Evolutionary conservation across 2,797 vertebrate genomes (phyloP), one percentile per base, ranked within the genome.

Genomic region (Sternotherus odoratus): DNA sequence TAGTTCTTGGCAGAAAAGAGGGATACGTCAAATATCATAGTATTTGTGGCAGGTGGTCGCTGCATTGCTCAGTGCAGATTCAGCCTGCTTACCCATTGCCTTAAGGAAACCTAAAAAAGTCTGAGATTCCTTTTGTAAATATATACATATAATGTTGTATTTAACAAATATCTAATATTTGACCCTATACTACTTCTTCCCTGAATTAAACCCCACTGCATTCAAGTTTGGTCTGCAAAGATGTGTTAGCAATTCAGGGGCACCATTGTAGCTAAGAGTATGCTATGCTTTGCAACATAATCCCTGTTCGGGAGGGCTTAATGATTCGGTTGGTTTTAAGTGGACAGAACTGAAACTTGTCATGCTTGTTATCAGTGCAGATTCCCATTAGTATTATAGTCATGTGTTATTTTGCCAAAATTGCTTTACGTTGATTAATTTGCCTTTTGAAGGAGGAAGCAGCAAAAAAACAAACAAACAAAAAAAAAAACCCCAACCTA

Each of bases 81-180:
- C 84, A 96, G 94, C 92, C 94, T 97, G 92, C 94, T 96, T 96
- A 96, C 93, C 95, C 91, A 89, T 89, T 81, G 91, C 95, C 95
- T 93, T 94, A 88, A 96, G 93, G 95, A 96, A 96, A 96, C 95
- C 95, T 94, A 94, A 96, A 93, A 94, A 96, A 74, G 95, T 96
- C 93, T 95, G 96, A 96, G 97, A 96, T 95, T 94, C 87, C 78
- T 97, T 96, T 96, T 90, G 92, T 97, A 97, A 97, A 97, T 97
- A 98, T 95, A 97, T 91, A 96, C 95, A 92, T 95, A 74, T 95
- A 94, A 94, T 94, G 91, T 90, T 87, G 89, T 96, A 88, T 82
- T 88, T 96, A 91, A 94, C 63, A 86, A 93, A 95, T 88, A 66
- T 92, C 95, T 96, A 96, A 85, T 86, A 90, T 95, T 83, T 3